Base-by-base conservation (phyloP, 2,797 vertebrate species). In the Perodicticus potto region DNA sequence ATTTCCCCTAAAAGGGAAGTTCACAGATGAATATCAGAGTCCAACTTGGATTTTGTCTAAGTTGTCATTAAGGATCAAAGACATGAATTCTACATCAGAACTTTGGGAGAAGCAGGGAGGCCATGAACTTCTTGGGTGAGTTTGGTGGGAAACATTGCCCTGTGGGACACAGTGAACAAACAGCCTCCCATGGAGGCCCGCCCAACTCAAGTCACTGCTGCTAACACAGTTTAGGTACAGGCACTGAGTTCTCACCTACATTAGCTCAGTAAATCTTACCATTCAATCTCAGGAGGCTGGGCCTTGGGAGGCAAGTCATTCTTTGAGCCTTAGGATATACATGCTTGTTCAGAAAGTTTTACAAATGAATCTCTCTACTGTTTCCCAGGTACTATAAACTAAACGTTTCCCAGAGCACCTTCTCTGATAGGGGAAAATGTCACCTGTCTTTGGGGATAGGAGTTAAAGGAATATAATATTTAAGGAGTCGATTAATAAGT, bases 161-260 rank as follows among this genome's bases (percentile, higher is more conserved):
- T 19, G 29, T 16, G 40, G 32, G n/a, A 80, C 43, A 43, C 2
- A 45, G 2, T 4, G 43, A 86, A 70, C 16, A 37, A 72, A 40
- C 14, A 69, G 78, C 11, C 16, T 43, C 67, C 27, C 8, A 6
- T 4, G 4, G 22, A n/a, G 61, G 32, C 16, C 45, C 7, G 4
- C 0, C 0, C 3, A 73, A 14, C 0, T 0, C 20, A 23, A 49
- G 82, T 17, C 11, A 2, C 25, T 4, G 1, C 12, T 6, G n/a
- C 9, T 1, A 37, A 61, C 40, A 43, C 13, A 29, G 1, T 53
- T 19, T 19, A 32, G 29, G 32, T 27, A 29, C 25, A 37, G 27
- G 37, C 17, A 3, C 34, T 17, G 23, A 5, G 74, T 3, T 43
- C 32, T 72, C n/a, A 43, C 8, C 17, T 43, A 27, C 1, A 19